phyloP scores from a whole-genome alignment of 92 coral and sea anemone species.

The Zoanthus gigantus region DNA sequence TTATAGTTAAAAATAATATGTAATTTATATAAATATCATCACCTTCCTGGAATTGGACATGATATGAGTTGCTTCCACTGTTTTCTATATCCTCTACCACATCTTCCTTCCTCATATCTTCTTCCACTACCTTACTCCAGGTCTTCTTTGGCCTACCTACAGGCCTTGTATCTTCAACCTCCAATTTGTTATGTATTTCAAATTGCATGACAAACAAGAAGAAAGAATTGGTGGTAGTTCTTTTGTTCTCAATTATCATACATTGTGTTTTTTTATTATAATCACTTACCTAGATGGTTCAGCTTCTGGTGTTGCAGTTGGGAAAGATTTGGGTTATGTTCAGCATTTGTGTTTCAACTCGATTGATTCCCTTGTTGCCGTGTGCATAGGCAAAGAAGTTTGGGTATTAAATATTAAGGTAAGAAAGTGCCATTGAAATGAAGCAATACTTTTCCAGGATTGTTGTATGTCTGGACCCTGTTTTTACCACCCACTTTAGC shows the following conservation, averaged over 20 bases:
- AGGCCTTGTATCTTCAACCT: too few relatives aligned
- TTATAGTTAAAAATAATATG: too few relatives aligned
- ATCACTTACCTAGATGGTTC: constrained; percentile 4
- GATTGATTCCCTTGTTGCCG: constrained; percentile 80
- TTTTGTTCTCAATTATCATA: background rate
- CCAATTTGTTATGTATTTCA: too few relatives aligned
- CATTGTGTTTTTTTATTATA: background rate
- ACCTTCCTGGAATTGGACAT: too few relatives aligned
- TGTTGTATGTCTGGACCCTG: background rate
- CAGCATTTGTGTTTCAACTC: constrained; percentile 86
- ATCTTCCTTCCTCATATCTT: too few relatives aligned
- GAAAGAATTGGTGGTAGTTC: background rate
- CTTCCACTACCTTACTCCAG: too few relatives aligned
- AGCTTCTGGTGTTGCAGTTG: constrained; percentile 67
- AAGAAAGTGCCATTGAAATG: background rate
- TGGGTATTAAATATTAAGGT: constrained; percentile 96
- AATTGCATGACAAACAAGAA: background rate
- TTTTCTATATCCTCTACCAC: too few relatives aligned
- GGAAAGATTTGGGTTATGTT: constrained; percentile 90
- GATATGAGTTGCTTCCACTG: too few relatives aligned
- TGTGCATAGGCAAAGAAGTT: constrained; percentile 86
- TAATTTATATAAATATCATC: too few relatives aligned
- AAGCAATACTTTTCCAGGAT: background rate
- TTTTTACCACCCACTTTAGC: background rate
- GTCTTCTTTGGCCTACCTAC: too few relatives aligned